Evolutionary conservation across 2,888 invertebrate genomes (phyloP), one percentile per base, ranked within the genome.

Genomic region (Itoplectis maculator): DNA sequence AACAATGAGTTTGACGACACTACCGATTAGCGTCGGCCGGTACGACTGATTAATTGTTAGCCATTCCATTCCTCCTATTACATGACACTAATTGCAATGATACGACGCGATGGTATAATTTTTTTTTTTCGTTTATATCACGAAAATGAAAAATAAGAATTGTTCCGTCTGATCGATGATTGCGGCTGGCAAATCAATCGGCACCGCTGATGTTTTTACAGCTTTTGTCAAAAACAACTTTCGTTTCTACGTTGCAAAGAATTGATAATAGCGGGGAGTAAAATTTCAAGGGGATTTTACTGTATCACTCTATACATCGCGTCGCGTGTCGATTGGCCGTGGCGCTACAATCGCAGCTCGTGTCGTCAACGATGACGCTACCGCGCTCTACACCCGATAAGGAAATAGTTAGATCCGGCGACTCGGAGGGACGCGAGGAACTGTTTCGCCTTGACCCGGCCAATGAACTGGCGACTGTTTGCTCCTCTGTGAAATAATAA

Each of bases 351-450:
- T 59, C 59, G 37, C 15, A 15, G 9, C 59, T 15, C 15, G 35
- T n/a, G 61, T 37, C 29, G 70, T 37, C 45, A 56, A 45, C 45
- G 56, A 59, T 35, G n/a, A 15, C 9, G 13, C 20, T 20, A 35
- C 8, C 9, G 7, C 42, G 54, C 54, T n/a, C n/a, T n/a, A 29
- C n/a, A 9, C 35, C 59, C 59, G 70, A 72, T 47, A 72, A 72
- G 59, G 23, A 72, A 40, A 72, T 72, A 45, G 56, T 56, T n/a
- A 51, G 42, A 70, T 42, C 37, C 70, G 29, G 65, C 35, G 13
- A 7, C 2, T 37, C 37, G 37, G 37, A 59, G 59, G 7, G n/a
- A 15, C 61, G n/a, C n/a, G 61, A 37, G 9, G 0, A 18, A 40
- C 61, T 35, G 13, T 29, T 42, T 61, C 18, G 23, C 56, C 70